Conservation (phyloP, 2,797 vertebrate genomes). For the Orestias chungarensis region DNA sequence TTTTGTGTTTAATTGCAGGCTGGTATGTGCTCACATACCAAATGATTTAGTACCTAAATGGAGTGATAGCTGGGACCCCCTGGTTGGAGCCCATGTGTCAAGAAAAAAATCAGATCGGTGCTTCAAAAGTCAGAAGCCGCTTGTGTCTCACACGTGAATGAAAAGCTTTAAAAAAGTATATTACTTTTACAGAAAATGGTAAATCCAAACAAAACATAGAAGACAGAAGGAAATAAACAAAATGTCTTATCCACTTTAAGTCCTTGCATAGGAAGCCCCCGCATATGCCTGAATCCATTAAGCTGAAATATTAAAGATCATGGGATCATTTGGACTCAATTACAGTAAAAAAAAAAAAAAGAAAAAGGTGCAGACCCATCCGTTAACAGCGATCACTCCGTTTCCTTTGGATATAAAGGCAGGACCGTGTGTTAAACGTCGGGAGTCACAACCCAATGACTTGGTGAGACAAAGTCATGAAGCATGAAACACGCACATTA, state of each 20-base stretch:
- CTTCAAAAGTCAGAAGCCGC: too few relatives aligned
- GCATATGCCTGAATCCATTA: neutral
- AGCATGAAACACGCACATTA: conserved; percentile 35
- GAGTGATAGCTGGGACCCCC: too few relatives aligned
- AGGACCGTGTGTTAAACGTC: neutral
- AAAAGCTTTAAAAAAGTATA: neutral
- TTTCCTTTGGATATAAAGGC: conserved; percentile 3
- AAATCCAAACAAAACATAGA: too few relatives aligned
- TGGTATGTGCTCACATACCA: too few relatives aligned
- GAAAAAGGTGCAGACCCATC: neutral
- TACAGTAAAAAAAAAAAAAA: conserved; percentile 13
- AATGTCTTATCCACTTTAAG: neutral
- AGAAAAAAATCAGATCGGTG: too few relatives aligned
- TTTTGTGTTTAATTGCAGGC: too few relatives aligned
- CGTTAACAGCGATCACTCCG: neutral
- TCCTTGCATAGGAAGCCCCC: neutral
- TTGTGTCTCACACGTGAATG: neutral
- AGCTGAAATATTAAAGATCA: neutral
- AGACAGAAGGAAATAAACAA: neutral
- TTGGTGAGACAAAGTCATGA: conserved; percentile 31
- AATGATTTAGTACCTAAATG: too few relatives aligned
- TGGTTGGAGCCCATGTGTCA: too few relatives aligned
- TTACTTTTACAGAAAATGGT: neutral
- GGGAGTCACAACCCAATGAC: conserved; percentile 3
- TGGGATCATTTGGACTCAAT: conserved; percentile 33